These are phyloP conservation scores for Nannoperca obscura DNA, from an alignment of 2,797 vertebrate genomes.

Conservation along the genomic window DNA sequence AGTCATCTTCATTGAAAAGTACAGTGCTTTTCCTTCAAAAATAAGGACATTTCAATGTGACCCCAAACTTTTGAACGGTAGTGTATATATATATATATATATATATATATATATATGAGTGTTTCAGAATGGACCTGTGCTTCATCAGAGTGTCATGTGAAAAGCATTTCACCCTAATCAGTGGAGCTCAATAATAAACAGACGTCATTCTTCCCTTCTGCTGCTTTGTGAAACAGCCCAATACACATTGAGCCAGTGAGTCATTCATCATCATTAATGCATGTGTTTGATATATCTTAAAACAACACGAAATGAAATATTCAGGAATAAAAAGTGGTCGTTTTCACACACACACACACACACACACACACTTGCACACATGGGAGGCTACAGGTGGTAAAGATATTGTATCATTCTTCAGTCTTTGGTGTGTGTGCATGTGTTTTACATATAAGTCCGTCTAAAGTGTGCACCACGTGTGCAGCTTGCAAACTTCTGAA, in stretches of 20 bases:
- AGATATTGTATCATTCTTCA: conserved; percentile 26
- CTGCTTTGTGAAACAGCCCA: conserved; percentile 15
- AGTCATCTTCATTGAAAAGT: too few species aligned
- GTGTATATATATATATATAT: too few species aligned
- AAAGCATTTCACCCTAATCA: conserved; percentile 50
- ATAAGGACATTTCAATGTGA: too few species aligned
- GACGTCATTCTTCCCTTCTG: conserved; percentile 26
- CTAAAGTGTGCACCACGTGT: conserved; percentile 35
- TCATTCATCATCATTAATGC: conserved; percentile 53
- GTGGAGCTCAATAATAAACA: conserved; percentile 31
- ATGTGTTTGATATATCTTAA: conserved; percentile 2
- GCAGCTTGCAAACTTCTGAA: conserved; percentile 22
- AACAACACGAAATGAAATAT: conserved; percentile 6
- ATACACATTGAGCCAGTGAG: conserved; percentile 21
- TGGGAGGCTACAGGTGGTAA: conserved; percentile 46
- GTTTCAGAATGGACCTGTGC: conserved; percentile 20
- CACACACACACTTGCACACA: conserved; percentile 21
- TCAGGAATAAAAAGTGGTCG: background rate
- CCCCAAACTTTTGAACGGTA: too few species aligned
- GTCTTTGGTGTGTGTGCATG: conserved; percentile 26
- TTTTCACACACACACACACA: conserved; percentile 24
- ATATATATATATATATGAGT: background rate
- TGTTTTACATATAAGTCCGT: conserved; percentile 11
- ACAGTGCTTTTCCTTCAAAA: too few species aligned
- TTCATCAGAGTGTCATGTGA: conserved; percentile 34